A percentile compares a stretch with the other conserved stretches of the same genome.
These are phyloP conservation scores for Caenorhabditis macrosperma DNA, from an alignment of 2,888 invertebrate genomes.

Conservation along the genomic window DNA sequence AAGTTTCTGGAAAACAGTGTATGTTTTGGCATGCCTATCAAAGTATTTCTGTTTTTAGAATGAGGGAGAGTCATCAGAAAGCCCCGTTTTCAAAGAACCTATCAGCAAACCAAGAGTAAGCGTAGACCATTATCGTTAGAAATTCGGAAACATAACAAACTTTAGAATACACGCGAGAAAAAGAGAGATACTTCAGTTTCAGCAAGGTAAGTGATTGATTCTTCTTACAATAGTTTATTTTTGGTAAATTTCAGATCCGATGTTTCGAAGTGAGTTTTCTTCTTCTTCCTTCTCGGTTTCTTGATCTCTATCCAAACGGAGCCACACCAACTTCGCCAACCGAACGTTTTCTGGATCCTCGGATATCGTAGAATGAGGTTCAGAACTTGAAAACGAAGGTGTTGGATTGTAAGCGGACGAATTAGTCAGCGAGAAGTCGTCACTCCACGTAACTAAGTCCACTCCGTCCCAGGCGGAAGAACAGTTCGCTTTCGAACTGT, in stretches of 20 bases:
- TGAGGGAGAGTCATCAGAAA: neutral
- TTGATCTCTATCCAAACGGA: neutral
- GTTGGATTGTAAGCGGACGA: slow-evolving; percentile 24
- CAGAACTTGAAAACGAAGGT: slow-evolving; percentile 29
- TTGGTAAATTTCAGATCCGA: neutral
- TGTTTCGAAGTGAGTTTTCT: neutral
- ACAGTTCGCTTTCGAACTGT: slow-evolving; percentile 7
- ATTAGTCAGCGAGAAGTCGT: neutral
- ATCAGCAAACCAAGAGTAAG: slow-evolving; percentile 6
- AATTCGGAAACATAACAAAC: neutral
- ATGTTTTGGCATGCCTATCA: neutral
- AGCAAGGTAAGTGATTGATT: slow-evolving; percentile 2
- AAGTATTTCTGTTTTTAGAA: neutral
- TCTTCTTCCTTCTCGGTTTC: too few relatives aligned
- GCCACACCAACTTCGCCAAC: slow-evolving; percentile 34
- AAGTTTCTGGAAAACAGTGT: slow-evolving; percentile 2
- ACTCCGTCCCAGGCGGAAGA: slow-evolving; percentile 53
- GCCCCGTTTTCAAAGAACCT: slow-evolving; percentile 21
- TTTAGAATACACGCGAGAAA: slow-evolving; percentile 18
- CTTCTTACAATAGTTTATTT: too few relatives aligned
- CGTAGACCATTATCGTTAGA: too few relatives aligned
- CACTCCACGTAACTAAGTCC: slow-evolving; percentile 31
- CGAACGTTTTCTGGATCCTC: slow-evolving; percentile 33
- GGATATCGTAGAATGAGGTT: slow-evolving; percentile 32
- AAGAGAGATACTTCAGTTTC: neutral